Percentiles rank a stretch among this genome's conserved stretches.
phyloP scores from a whole-genome alignment of 2,888 invertebrate genomes.

The Sussaba pulchella region DNA sequence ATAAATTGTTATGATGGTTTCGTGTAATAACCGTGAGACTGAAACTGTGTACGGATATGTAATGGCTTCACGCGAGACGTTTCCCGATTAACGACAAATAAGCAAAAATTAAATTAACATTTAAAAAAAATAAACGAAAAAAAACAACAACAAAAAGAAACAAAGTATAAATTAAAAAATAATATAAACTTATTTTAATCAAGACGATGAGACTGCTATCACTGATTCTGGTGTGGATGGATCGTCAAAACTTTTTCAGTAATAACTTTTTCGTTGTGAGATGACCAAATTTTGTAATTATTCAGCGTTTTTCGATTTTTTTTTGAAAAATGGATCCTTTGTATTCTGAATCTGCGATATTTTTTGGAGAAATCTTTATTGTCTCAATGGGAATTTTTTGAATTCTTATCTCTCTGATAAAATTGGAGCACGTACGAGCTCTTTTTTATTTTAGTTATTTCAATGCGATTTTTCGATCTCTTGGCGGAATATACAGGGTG shows the following conservation, averaged over 20 bases:
- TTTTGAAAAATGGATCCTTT: no score
- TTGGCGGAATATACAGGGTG: not conserved
- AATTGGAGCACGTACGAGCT: no score
- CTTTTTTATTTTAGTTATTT: no score
- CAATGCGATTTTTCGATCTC: no score
- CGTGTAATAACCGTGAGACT: not conserved
- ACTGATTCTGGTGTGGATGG: not conserved
- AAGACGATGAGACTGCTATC: conserved; percentile 50
- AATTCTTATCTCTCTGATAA: no score
- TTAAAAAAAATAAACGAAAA: conserved; percentile 46
- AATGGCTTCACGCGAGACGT: conserved; percentile 17
- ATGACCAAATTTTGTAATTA: conserved; percentile 30
- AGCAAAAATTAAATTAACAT: conserved; percentile 47
- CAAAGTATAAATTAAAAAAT: conserved; percentile 38
- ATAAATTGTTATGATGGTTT: not conserved
- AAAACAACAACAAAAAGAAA: conserved; percentile 35
- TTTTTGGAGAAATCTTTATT: no score
- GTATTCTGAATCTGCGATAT: no score
- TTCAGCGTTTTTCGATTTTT: no score
- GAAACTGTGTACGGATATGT: not conserved
- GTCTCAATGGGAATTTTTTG: no score
- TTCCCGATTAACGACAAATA: conserved; percentile 43
- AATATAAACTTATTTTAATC: conserved; percentile 34
- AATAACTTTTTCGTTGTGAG: conserved; percentile 44
- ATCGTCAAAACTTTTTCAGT: not conserved